Conservation (phyloP, 2,888 invertebrate species). For the Lapara coniferarum region DNA sequence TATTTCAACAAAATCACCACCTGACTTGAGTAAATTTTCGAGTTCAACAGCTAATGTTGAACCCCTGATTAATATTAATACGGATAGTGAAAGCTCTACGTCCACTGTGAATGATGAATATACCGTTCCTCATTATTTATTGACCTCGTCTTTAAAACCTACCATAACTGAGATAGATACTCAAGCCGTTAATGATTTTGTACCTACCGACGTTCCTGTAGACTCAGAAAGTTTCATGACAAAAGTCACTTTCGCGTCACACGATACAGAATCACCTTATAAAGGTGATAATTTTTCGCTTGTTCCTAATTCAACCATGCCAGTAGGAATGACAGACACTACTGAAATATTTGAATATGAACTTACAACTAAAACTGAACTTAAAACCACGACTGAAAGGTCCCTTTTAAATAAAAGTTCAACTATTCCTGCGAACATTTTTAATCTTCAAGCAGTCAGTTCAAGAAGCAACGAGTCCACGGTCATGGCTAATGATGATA, state of each 20-base stretch:
- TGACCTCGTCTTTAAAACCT: not conserved
- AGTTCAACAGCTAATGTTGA: not conserved
- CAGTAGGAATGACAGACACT: not conserved
- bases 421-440: not conserved
- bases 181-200: not conserved
- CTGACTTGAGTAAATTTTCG: not conserved
- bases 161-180: not conserved
- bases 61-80: not conserved
- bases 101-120: not conserved
- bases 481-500: too few relatives aligned
- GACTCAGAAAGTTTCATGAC: not conserved
- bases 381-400: not conserved
- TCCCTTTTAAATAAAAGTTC: not conserved
- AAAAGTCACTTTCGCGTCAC: not conserved
- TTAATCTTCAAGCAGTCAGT: not conserved
- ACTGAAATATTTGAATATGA: not conserved
- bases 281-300: not conserved
- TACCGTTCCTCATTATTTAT: too few relatives aligned
- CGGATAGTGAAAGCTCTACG: not conserved
- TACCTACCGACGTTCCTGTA: not conserved
- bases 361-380: not conserved
- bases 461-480: not conserved
- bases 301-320: not conserved
- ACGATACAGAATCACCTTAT: not conserved
- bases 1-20: not conserved